Conservation (phyloP, 2,113 vertebrate species). For the Dasyurus viverrinus region DNA sequence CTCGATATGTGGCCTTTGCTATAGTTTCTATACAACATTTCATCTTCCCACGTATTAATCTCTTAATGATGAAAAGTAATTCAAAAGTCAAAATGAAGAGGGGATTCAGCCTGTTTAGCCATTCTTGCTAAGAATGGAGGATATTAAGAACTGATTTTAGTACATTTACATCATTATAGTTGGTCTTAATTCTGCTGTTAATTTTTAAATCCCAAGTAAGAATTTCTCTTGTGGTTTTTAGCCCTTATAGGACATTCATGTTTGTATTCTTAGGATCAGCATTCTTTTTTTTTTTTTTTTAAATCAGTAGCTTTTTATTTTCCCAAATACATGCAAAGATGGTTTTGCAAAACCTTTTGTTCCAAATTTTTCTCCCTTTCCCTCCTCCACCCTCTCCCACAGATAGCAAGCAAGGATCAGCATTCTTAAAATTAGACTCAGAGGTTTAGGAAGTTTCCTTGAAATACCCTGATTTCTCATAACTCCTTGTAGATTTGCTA, state of each 20-base stretch:
- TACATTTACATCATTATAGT: background rate
- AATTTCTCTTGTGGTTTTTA: background rate
- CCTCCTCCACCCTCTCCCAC: no score
- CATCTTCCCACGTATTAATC: background rate
- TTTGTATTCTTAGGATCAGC: background rate
- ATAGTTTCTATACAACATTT: background rate
- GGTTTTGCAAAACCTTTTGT: no score
- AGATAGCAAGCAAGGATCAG: no score
- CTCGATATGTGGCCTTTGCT: background rate
- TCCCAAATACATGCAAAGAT: no score
- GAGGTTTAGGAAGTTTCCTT: background rate
- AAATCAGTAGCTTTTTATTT: no score
- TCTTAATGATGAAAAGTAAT: background rate
- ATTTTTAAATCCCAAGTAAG: background rate
- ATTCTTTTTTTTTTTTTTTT: no score
- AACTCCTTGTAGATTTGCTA: background rate
- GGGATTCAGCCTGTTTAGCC: background rate
- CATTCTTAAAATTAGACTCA: background rate
- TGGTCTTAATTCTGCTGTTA: background rate
- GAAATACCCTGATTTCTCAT: background rate
- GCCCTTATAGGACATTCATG: background rate
- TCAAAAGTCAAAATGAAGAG: background rate
- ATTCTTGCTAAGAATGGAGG: no score
- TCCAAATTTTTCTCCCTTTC: no score
- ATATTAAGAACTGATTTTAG: background rate